Conservation (phyloP, 23 tunicate genomes). For the Ciona savignyi region DNA sequence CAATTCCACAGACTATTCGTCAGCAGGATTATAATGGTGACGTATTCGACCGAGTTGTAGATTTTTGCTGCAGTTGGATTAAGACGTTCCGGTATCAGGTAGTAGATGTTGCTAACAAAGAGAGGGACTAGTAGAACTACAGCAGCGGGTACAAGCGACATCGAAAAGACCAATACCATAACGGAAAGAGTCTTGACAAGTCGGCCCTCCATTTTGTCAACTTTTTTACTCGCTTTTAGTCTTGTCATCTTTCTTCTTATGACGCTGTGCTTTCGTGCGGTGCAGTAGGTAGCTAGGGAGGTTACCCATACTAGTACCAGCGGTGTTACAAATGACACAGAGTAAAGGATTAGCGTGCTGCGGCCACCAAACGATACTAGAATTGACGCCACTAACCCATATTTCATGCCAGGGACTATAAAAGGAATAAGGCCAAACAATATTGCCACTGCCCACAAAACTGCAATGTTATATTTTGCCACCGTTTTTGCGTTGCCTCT, state of each 20-base stretch:
- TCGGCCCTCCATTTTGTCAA: conserved; percentile 20
- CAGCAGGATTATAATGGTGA: conserved; percentile 20
- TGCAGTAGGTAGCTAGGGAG: conserved; percentile 28
- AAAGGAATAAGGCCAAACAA: conserved; percentile 8
- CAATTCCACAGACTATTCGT: conserved; percentile 71
- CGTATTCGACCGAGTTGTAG: conserved; percentile 16
- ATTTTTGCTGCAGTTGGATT: conserved; percentile 11
- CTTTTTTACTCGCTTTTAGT: not conserved
- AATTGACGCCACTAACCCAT: conserved; percentile 31
- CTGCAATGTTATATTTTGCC: conserved; percentile 2
- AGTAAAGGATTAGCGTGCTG: conserved; percentile 17
- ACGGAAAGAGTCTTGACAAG: conserved; percentile 34
- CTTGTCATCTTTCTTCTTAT: conserved; percentile 14
- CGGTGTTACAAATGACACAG: conserved; percentile 32
- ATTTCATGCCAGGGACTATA: conserved; percentile 15
- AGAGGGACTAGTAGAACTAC: conserved; percentile 11
- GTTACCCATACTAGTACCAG: conserved; percentile 41
- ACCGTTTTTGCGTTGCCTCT: conserved; percentile 1
- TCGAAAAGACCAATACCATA: conserved; percentile 52
- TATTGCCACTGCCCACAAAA: conserved; percentile 18
- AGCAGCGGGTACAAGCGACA: conserved; percentile 31
- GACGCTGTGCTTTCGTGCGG: conserved; percentile 21
- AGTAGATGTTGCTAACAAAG: conserved; percentile 10
- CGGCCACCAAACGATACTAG: conserved; percentile 17
- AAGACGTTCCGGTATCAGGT: conserved; percentile 15